Conservation (phyloP, 2,888 invertebrate species). For the Nasonovia ribisnigri region DNA sequence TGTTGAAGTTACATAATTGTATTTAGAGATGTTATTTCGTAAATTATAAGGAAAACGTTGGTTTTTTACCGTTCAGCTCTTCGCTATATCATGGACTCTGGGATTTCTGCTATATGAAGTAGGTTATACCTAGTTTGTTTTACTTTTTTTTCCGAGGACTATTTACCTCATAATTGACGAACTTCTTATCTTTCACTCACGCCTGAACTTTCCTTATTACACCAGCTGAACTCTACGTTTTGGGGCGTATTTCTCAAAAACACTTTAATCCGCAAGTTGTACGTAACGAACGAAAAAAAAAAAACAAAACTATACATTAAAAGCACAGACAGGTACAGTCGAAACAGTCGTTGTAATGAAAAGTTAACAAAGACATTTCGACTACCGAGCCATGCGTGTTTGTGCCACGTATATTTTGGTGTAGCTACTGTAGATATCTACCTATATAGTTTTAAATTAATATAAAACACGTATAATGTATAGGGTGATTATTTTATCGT, state of each 20-base stretch:
- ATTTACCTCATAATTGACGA: background rate
- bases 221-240: background rate
- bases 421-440: background rate
- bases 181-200: slow-evolving; percentile 23
- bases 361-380: slow-evolving; percentile 11
- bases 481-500: background rate
- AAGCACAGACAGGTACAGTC: background rate
- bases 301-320: slow-evolving; percentile 4
- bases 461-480: background rate
- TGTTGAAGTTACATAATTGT: background rate
- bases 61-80: background rate
- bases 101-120: background rate
- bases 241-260: slow-evolving; percentile 23
- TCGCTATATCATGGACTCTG: background rate
- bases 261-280: slow-evolving; percentile 17
- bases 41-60: background rate
- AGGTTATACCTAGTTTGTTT: background rate
- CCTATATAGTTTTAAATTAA: background rate
- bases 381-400: background rate
- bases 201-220: slow-evolving; percentile 13
- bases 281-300: background rate
- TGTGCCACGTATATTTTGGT: background rate
- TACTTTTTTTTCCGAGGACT: background rate
- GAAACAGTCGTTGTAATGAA: background rate
- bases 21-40: background rate